These are phyloP conservation scores for Deroptyus accipitrinus DNA, from an alignment of 2,113 vertebrate species.

Conservation along the genomic window DNA sequence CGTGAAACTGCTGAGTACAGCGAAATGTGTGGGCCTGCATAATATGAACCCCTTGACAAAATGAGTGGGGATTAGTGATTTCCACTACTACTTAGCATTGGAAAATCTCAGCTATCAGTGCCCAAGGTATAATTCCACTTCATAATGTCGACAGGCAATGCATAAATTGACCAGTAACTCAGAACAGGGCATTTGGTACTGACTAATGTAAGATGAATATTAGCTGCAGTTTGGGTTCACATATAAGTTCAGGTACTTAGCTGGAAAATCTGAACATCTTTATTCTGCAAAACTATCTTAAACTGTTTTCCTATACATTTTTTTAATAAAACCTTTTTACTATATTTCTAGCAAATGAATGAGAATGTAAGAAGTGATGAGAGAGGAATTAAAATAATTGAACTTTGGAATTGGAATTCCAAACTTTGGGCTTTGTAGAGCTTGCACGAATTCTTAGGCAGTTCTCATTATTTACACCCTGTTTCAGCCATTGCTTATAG, in stretches of 20 bases:
- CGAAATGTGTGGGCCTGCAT: not conserved
- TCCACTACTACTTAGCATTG: conserved; percentile 4
- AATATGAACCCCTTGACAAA: not conserved
- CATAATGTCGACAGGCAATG: not conserved
- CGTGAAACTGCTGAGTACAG: not conserved
- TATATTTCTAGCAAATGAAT: not conserved
- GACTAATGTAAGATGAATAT: not conserved
- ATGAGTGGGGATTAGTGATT: not conserved
- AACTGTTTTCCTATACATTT: accelerated
- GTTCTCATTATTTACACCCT: accelerated
- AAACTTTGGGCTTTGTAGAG: not conserved
- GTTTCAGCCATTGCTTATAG: not conserved
- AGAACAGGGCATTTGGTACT: not conserved
- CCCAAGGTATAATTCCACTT: not conserved
- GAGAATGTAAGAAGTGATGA: not conserved
- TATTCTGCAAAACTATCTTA: not conserved
- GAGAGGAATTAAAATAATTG: not conserved
- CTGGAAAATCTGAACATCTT: not conserved
- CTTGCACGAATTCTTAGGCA: accelerated
- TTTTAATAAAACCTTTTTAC: not conserved
- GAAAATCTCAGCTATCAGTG: not conserved
- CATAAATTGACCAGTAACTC: not conserved
- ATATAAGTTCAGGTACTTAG: not conserved
- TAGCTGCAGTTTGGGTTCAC: not conserved
- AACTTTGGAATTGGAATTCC: not conserved